These are phyloP conservation scores for Glaucidium brasilianum DNA, from an alignment of 2,113 vertebrate genomes.

Conservation along the genomic window DNA sequence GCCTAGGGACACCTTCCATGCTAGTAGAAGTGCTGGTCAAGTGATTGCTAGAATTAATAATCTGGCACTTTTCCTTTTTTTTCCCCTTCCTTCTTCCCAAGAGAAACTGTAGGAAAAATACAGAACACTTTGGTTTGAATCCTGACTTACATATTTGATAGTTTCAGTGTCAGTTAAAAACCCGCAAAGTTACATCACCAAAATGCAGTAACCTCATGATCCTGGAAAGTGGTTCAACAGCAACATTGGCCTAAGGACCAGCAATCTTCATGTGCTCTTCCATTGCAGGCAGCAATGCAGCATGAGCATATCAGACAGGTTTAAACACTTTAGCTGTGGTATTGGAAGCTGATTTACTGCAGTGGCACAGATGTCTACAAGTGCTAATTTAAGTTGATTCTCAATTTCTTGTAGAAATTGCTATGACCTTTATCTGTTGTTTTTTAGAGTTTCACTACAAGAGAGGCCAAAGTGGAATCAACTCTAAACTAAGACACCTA, in stretches of 20 bases:
- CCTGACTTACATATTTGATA: neutral
- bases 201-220: neutral
- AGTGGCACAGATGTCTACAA: neutral
- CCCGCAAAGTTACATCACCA: neutral
- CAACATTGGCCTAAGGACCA: neutral
- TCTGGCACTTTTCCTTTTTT: neutral
- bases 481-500: neutral
- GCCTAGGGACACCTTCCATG: neutral
- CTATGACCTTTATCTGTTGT: neutral
- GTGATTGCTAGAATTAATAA: neutral
- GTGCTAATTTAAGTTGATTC: neutral
- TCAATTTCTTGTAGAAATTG: slow-evolving; percentile 16
- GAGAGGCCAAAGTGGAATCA: neutral
- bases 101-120: neutral
- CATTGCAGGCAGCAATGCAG: neutral
- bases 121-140: neutral
- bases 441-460: neutral
- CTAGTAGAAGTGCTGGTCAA: neutral
- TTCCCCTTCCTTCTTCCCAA: neutral
- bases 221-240: neutral
- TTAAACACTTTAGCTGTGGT: neutral
- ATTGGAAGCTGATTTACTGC: neutral
- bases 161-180: neutral
- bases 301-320: neutral
- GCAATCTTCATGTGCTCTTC: neutral